Evolutionary conservation across 2,888 invertebrate genomes (phyloP).

Genomic region (Gisinianus flammeolus): DNA sequence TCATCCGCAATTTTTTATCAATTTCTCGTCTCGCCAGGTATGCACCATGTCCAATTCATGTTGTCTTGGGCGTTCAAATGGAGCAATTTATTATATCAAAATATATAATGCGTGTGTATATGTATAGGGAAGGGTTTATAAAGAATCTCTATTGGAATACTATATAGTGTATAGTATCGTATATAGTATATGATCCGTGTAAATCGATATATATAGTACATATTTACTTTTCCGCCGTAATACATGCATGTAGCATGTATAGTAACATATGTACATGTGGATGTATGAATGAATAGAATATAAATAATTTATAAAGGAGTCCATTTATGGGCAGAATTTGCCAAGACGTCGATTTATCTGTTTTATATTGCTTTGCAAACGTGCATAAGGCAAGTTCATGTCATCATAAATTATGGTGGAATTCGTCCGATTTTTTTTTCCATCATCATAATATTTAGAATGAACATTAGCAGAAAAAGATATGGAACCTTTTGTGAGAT

Average conservation of each 20-base stretch:
- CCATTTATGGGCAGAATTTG: slow-evolving; percentile 39
- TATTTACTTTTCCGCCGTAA: too few relatives aligned
- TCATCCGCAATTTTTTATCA: too few relatives aligned
- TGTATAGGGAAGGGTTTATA: too few relatives aligned
- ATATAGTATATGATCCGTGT: too few relatives aligned
- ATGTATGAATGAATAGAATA: not conserved
- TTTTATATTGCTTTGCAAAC: not conserved
- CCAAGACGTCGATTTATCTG: slow-evolving; percentile 37
- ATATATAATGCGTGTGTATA: too few relatives aligned
- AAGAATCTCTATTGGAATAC: too few relatives aligned
- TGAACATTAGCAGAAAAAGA: not conserved
- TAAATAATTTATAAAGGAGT: slow-evolving; percentile 13
- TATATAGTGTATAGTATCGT: too few relatives aligned
- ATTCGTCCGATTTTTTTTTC: slow-evolving; percentile 33
- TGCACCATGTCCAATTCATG: too few relatives aligned
- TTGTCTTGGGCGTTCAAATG: too few relatives aligned
- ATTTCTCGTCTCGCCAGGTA: too few relatives aligned
- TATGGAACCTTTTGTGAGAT: not conserved
- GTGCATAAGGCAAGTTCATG: slow-evolving; percentile 30
- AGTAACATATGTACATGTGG: not conserved
- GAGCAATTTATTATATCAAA: too few relatives aligned
- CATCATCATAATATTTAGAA: slow-evolving; percentile 6
- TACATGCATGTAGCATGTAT: not conserved
- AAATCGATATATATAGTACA: too few relatives aligned
- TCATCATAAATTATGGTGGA: slow-evolving; percentile 32